phyloP scores from a whole-genome alignment of 2,888 invertebrate genomes.

The Chrysotoxum bicinctum region DNA sequence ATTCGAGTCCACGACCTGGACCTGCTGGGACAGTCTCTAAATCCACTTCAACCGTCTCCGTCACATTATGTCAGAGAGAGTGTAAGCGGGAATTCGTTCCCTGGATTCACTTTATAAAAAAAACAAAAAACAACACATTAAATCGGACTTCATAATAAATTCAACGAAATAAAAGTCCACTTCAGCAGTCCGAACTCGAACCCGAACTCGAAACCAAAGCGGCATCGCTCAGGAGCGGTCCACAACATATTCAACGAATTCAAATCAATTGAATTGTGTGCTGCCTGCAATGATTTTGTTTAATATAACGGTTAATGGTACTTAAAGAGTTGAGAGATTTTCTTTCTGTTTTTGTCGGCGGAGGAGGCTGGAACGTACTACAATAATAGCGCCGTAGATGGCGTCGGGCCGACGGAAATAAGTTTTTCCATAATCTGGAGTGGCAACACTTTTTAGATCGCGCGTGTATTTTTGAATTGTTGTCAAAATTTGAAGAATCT shows the following conservation, averaged over 20 bases:
- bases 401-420: constrained; percentile 9
- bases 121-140: not conserved
- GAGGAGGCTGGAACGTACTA: not conserved
- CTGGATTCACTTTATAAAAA: constrained; percentile 51
- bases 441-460: not conserved
- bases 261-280: constrained; percentile 68
- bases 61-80: constrained; percentile 60
- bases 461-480: not conserved
- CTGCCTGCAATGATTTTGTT: constrained; percentile 60
- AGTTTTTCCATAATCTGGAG: not conserved
- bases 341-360: constrained; percentile 27
- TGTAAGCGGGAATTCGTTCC: constrained; percentile 65
- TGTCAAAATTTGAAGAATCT: not conserved
- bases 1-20: constrained; percentile 34
- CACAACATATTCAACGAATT: constrained; percentile 61
- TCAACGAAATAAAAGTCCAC: constrained; percentile 49
- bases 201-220: not conserved
- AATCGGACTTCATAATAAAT: constrained; percentile 59
- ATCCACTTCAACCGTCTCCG: not conserved
- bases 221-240: not conserved
- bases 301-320: constrained; percentile 47
- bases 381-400: constrained; percentile 1
- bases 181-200: constrained; percentile 28
- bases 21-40: constrained; percentile 33
- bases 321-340: constrained; percentile 61